These are phyloP conservation scores for Ichneumoninae sp. DNA, from an alignment of 2,888 invertebrate species.

Conservation along the genomic window DNA sequence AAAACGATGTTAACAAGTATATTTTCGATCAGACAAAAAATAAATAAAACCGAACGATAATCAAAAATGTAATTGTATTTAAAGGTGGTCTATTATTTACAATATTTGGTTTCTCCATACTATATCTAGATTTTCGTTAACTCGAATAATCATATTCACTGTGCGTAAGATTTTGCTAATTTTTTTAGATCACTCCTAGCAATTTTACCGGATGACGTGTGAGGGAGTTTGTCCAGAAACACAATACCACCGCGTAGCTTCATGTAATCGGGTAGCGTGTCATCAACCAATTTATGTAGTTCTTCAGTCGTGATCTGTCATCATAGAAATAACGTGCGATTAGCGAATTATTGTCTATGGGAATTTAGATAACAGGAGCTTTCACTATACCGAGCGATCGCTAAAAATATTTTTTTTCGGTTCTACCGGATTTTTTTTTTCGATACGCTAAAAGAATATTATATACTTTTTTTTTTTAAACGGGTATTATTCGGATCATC, in stretches of 20 bases:
- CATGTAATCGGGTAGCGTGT: slow-evolving; percentile 71
- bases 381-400: not conserved
- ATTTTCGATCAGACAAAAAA: not conserved
- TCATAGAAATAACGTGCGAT: slow-evolving; percentile 26
- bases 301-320: slow-evolving; percentile 77
- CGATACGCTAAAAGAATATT: not conserved
- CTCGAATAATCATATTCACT: not conserved
- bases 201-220: slow-evolving; percentile 77
- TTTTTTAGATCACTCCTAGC: slow-evolving; percentile 60
- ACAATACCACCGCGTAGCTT: slow-evolving; percentile 76
- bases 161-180: slow-evolving; percentile 45
- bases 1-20: no score
- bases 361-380: not conserved
- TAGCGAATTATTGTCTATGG: slow-evolving; percentile 2
- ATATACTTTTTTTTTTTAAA: not conserved
- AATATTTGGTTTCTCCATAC: not conserved
- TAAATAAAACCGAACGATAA: not conserved
- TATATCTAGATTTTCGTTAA: not conserved
- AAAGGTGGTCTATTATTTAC: not conserved
- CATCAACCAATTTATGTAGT: slow-evolving; percentile 71
- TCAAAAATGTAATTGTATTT: not conserved
- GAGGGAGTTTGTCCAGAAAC: slow-evolving; percentile 76
- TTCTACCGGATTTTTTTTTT: not conserved
- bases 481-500: not conserved
- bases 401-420: not conserved